Evolutionary conservation across 2,888 invertebrate genomes (phyloP).

Genomic region (Xestoiulus laeticollis): DNA sequence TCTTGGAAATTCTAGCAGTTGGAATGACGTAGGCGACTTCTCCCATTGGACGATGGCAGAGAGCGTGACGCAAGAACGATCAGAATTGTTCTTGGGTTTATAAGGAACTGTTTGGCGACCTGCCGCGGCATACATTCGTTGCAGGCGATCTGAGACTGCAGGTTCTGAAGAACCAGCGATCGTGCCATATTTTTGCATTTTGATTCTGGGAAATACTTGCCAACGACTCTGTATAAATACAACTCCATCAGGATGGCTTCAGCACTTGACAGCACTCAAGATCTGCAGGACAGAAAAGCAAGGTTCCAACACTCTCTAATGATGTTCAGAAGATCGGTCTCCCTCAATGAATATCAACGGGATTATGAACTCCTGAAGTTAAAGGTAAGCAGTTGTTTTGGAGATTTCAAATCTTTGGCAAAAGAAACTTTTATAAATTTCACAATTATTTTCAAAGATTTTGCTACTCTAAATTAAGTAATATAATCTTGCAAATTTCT

Average conservation of each 20-base stretch:
- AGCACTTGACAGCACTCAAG: background rate
- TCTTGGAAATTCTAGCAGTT: conserved; percentile 20
- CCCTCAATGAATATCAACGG: background rate
- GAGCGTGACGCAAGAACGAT: background rate
- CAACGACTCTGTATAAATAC: background rate
- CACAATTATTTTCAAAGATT: no score
- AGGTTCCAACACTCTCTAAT: background rate
- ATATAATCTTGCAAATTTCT: no score
- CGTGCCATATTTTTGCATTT: background rate
- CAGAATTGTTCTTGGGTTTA: background rate
- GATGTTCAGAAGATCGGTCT: background rate
- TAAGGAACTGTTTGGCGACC: background rate
- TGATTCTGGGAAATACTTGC: background rate
- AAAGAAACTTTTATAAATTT: no score
- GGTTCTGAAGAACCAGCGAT: background rate
- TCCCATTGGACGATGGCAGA: background rate
- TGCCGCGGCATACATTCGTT: background rate
- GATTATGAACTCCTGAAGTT: background rate
- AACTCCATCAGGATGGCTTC: background rate
- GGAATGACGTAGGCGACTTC: background rate
- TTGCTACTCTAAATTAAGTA: no score
- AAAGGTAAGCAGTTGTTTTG: background rate
- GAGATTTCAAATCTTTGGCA: no score
- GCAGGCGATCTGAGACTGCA: background rate
- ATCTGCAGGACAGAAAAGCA: background rate